Evolutionary conservation across 2,113 vertebrate genomes (phyloP).

Genomic region (Ginglymostoma cirratum): DNA sequence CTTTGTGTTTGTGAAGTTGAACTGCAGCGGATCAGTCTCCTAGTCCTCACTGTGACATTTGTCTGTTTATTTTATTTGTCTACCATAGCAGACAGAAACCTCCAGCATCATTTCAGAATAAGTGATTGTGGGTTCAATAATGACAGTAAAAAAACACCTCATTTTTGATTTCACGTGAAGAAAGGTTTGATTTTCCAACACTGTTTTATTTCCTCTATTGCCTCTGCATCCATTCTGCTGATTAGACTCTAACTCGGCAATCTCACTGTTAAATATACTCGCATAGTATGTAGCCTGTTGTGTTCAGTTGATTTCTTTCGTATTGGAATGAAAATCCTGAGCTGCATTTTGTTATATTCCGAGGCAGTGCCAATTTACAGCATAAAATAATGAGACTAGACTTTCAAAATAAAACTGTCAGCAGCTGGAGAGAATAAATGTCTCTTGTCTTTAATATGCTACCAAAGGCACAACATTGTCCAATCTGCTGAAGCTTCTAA

Average conservation of each 20-base stretch:
- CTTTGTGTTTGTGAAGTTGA: not conserved
- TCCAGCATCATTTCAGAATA: not conserved
- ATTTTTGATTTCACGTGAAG: not conserved
- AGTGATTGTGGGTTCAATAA: not conserved
- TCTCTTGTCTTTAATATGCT: not conserved
- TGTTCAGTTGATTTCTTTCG: not conserved
- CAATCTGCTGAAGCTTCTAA: not conserved
- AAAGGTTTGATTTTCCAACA: not conserved
- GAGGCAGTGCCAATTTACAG: not conserved
- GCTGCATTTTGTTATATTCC: not conserved
- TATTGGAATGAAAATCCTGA: not conserved
- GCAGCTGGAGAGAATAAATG: not conserved
- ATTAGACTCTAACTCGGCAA: not conserved
- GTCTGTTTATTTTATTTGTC: not conserved
- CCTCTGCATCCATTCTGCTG: not conserved
- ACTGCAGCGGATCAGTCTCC: not conserved
- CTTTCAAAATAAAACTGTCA: not conserved
- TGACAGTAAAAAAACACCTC: not conserved
- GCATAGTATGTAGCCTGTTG: not conserved
- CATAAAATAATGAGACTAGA: not conserved
- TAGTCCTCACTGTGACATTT: not conserved
- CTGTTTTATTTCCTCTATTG: not conserved
- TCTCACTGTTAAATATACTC: not conserved
- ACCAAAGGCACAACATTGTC: not conserved
- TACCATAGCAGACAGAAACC: not conserved